Percentiles rank a stretch among this genome's conserved stretches.
Conservation (phyloP, 2,113 vertebrate genomes). For the Prochilodus magdalenae region DNA sequence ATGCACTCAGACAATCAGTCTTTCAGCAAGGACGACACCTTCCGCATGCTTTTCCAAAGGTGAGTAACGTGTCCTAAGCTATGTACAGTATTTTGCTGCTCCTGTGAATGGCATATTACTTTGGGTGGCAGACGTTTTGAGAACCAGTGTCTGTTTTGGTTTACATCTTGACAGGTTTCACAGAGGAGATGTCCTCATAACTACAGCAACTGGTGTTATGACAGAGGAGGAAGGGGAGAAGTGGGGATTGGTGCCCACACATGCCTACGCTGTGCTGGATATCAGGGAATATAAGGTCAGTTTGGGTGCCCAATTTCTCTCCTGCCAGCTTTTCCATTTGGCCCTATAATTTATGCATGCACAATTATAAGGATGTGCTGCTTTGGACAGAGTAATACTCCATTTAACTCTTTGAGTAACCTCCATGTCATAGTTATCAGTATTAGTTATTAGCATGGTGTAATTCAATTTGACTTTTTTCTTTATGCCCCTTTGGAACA, state of each 20-base stretch:
- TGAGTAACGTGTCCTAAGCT: constrained; percentile 54
- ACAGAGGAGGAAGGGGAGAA: constrained; percentile 95
- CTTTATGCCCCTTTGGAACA: no score
- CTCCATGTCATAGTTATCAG: no score
- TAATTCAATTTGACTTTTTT: no score
- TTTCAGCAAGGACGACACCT: constrained; percentile 92
- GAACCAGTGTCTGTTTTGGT: neutral
- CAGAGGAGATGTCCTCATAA: constrained; percentile 94
- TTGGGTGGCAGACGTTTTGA: neutral
- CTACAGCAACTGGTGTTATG: constrained; percentile 96
- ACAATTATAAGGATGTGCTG: neutral
- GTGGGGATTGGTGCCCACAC: constrained; percentile 97
- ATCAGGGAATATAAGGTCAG: constrained; percentile 94
- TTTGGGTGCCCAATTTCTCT: neutral
- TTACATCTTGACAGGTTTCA: constrained; percentile 83
- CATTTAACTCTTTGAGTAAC: no score
- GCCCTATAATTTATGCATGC: neutral
- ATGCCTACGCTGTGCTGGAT: constrained; percentile 96
- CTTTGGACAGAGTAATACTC: neutral
- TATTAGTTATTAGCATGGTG: no score
- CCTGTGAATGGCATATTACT: neutral
- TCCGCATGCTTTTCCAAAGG: constrained; percentile 98
- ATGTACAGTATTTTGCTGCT: neutral
- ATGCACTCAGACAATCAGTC: constrained; percentile 99
- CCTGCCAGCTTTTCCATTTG: neutral